A percentile compares a stretch with the other conserved stretches of the same genome.
Evolutionary conservation across 1,140 invertebrate species (phyloP).

Genomic region (Archivesica marissinica): DNA sequence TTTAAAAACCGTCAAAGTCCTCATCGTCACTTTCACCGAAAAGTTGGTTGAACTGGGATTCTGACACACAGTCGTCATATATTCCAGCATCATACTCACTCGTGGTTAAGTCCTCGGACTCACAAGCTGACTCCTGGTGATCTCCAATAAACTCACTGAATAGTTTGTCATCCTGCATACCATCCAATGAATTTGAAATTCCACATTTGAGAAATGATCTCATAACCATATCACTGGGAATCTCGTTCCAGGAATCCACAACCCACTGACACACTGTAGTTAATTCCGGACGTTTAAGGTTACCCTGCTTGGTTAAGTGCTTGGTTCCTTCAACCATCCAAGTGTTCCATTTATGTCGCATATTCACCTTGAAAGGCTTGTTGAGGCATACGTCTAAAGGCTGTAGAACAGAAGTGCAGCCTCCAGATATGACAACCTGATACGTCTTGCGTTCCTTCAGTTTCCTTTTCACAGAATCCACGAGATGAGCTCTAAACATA

Average conservation of each 20-base stretch:
- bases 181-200: too few relatives aligned
- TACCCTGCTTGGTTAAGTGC: background rate
- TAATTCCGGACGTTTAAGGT: background rate
- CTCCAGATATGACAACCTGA: constrained; percentile 64
- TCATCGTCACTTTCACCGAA: too few relatives aligned
- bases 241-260: constrained; percentile 25
- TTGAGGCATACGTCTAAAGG: constrained; percentile 66
- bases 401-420: constrained; percentile 62
- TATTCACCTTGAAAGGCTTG: constrained; percentile 66
- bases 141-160: too few relatives aligned
- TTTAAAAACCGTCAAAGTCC: too few relatives aligned
- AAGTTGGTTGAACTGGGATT: too few relatives aligned
- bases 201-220: too few relatives aligned
- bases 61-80: too few relatives aligned
- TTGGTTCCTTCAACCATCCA: constrained; percentile 66
- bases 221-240: constrained; percentile 35
- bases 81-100: too few relatives aligned
- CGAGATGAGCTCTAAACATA: constrained; percentile 19
- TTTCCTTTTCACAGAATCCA: constrained; percentile 12
- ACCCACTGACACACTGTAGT: background rate
- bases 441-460: background rate
- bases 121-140: too few relatives aligned
- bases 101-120: too few relatives aligned
- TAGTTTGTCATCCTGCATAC: too few relatives aligned
- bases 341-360: constrained; percentile 69